A percentile compares a stretch with the other conserved stretches of the same genome.
Conservation (phyloP, 2,113 vertebrate genomes). For the Anas platyrhynchos region DNA sequence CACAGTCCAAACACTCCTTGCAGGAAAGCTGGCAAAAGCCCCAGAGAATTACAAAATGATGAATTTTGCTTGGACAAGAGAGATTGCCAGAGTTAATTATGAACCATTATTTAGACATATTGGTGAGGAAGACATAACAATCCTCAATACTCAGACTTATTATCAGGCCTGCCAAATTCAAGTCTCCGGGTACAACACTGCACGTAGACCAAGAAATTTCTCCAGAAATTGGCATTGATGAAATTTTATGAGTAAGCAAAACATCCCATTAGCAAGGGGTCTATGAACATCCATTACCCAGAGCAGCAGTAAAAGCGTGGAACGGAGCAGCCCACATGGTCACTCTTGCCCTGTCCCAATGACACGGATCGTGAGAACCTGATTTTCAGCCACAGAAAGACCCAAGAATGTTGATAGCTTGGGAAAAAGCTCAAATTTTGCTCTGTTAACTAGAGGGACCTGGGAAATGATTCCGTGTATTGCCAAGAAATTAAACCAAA, state of each 20-base stretch:
- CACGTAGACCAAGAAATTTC: slow-evolving; percentile 43
- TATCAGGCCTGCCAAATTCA: slow-evolving; percentile 52
- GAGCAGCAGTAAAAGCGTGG: slow-evolving; percentile 5
- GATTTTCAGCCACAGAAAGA: not conserved
- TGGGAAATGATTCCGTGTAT: not conserved
- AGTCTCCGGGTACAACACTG: slow-evolving; percentile 34
- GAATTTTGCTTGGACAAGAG: slow-evolving; percentile 45
- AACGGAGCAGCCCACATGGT: not conserved
- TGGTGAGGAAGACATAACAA: slow-evolving; percentile 62
- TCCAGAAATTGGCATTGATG: slow-evolving; percentile 44
- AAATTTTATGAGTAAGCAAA: slow-evolving; percentile 59
- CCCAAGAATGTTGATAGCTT: slow-evolving; percentile 18
- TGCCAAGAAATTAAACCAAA: slow-evolving; percentile 49
- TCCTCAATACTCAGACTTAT: slow-evolving; percentile 33
- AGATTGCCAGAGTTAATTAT: slow-evolving; percentile 60
- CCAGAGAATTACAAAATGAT: slow-evolving; percentile 45
- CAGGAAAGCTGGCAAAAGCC: slow-evolving; percentile 35
- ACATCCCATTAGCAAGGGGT: slow-evolving; percentile 43
- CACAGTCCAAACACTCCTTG: slow-evolving; percentile 14
- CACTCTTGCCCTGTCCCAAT: not conserved
- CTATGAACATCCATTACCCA: slow-evolving; percentile 44
- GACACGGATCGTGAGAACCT: not conserved
- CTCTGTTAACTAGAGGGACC: not conserved
- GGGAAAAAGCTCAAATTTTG: slow-evolving; percentile 20
- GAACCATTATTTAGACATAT: slow-evolving; percentile 53